Evolutionary conservation across 2,888 invertebrate genomes (phyloP).

Genomic region (Caenorhabditis sp.): DNA sequence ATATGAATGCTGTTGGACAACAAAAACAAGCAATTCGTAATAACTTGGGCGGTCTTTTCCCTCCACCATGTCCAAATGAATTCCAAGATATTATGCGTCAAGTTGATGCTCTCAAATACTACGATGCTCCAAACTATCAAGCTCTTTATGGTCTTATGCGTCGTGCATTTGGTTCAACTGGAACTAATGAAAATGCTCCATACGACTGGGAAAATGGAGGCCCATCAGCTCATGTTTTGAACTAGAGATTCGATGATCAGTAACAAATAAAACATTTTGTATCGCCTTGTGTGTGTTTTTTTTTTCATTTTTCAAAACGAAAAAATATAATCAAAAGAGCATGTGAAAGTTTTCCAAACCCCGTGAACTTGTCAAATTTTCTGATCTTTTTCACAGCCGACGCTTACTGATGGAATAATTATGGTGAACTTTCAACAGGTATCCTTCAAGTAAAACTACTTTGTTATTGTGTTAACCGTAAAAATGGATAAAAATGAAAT

Average conservation of each 20-base stretch:
- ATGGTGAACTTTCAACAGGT: no score
- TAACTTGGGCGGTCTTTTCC: constrained; percentile 48
- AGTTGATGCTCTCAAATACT: constrained; percentile 60
- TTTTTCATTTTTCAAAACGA: no score
- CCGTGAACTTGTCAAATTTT: no score
- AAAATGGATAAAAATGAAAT: neutral
- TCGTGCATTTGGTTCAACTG: constrained; percentile 33
- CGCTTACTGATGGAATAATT: no score
- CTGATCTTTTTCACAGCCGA: no score
- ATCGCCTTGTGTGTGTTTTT: neutral
- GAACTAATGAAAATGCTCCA: constrained; percentile 55
- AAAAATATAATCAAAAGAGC: neutral
- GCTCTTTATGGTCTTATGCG: constrained; percentile 51
- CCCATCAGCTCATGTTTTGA: constrained; percentile 30
- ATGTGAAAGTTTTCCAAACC: no score
- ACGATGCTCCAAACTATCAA: constrained; percentile 64
- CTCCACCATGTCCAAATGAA: constrained; percentile 41
- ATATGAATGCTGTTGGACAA: constrained; percentile 63
- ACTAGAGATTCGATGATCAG: no score
- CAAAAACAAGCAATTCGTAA: constrained; percentile 52
- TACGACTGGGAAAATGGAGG: constrained; percentile 63
- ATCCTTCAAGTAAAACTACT: no score
- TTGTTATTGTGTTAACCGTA: neutral
- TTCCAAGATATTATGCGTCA: constrained; percentile 39
- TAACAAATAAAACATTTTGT: neutral